Evolutionary conservation across 2,888 invertebrate genomes (phyloP).

Genomic region (Drosophila eohydei): DNA sequence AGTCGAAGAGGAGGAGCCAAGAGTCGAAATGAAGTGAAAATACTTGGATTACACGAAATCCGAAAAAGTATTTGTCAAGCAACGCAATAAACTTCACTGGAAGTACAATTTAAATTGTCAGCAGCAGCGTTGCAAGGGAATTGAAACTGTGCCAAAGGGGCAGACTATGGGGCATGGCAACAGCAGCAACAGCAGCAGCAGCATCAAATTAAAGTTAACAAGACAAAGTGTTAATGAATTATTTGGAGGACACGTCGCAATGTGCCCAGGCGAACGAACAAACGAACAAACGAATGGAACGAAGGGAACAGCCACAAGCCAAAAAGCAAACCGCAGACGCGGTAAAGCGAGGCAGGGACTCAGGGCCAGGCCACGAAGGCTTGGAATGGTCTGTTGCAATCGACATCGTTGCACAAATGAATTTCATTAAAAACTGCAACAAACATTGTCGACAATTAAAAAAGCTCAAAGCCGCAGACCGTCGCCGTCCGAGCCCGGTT

Average conservation of each 20-base stretch:
- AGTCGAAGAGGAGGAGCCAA: neutral
- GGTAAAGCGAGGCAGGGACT: constrained; percentile 36
- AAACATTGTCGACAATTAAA: constrained; percentile 82
- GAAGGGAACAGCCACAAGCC: constrained; percentile 22
- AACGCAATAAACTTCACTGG: constrained; percentile 27
- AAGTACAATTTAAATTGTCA: constrained; percentile 37
- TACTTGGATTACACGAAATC: constrained; percentile 19
- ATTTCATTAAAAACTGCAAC: constrained; percentile 79
- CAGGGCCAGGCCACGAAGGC: constrained; percentile 45
- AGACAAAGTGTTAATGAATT: constrained; percentile 84
- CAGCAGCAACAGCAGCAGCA: constrained; percentile 24
- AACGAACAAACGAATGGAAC: constrained; percentile 9
- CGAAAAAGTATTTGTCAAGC: constrained; percentile 46
- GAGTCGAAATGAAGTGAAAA: constrained; percentile 27
- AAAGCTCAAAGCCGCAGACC: constrained; percentile 62
- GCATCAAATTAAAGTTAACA: constrained; percentile 78
- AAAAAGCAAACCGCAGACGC: constrained; percentile 57
- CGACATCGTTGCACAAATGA: constrained; percentile 68
- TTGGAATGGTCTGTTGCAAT: constrained; percentile 44
- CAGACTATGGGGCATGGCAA: constrained; percentile 2
- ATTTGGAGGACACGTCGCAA: constrained; percentile 83
- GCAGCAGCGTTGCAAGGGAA: constrained; percentile 5
- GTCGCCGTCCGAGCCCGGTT: constrained; percentile 37
- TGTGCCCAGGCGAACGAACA: constrained; percentile 43
- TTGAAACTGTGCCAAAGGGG: constrained; percentile 17